phyloP scores from a whole-genome alignment of 2,797 vertebrate species.

The Cichlasoma orientale region DNA sequence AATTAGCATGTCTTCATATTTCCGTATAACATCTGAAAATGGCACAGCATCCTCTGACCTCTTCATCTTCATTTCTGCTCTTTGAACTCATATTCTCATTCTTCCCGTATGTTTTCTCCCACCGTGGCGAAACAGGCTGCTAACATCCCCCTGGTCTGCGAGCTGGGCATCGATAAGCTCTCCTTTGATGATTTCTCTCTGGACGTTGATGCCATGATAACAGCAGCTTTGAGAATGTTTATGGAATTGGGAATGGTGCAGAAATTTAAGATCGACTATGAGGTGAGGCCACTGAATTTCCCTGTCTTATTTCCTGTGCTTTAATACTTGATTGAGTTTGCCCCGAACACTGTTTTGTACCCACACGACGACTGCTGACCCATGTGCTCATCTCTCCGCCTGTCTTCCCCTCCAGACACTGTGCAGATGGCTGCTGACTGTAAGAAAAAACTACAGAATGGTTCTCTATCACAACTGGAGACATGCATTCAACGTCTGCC shows the following conservation, averaged over 20 bases:
- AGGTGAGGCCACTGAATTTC: conserved; percentile 81
- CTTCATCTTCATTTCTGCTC: conserved; percentile 32
- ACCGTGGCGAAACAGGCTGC: conserved; percentile 83
- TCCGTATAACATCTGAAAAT: conserved; percentile 55
- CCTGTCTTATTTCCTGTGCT: conserved; percentile 1
- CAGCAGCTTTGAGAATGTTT: conserved; percentile 96
- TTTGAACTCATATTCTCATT: conserved; percentile 31
- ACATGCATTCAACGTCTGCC: conserved; percentile 98
- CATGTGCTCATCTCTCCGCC: conserved; percentile 35
- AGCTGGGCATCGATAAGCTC: conserved; percentile 94
- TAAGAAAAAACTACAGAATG: conserved; percentile 98
- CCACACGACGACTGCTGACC: conserved; percentile 32
- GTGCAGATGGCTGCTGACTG: conserved; percentile 98
- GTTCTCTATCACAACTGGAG: conserved; percentile 99
- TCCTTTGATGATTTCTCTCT: conserved; percentile 99
- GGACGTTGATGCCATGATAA: conserved; percentile 97
- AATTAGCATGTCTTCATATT: conserved; percentile 68
- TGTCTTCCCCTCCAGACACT: conserved; percentile 85
- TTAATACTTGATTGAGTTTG: conserved; percentile 13
- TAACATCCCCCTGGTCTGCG: conserved; percentile 94
- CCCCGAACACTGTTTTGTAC: not conserved
- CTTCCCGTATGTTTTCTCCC: conserved; percentile 12
- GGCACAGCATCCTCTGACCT: conserved; percentile 52
- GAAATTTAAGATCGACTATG: conserved; percentile 99
- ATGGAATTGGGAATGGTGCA: conserved; percentile 99